A percentile compares a stretch with the other conserved stretches of the same genome.
These are phyloP conservation scores for Motacilla alba DNA, from an alignment of 2,113 vertebrate species.

Conservation along the genomic window DNA sequence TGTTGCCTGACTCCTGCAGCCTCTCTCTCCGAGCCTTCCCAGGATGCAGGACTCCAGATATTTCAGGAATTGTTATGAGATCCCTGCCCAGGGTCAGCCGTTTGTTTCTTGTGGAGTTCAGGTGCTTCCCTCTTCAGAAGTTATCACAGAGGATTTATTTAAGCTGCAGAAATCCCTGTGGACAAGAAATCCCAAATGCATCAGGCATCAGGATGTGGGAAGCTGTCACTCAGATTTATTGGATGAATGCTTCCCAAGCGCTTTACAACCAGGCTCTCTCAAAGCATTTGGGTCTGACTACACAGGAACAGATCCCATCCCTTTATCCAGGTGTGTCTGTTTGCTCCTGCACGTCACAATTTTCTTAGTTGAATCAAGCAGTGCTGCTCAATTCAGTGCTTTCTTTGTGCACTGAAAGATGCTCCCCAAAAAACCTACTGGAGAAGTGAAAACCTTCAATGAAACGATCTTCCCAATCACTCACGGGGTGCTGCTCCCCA, in stretches of 20 bases:
- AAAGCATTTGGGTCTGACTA: neutral
- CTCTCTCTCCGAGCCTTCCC: neutral
- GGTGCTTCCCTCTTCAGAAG: neutral
- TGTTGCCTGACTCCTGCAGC: neutral
- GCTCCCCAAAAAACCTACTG: neutral
- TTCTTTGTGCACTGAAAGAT: neutral
- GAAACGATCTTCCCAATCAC: neutral
- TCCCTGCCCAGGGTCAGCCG: neutral
- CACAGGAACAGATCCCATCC: accelerated
- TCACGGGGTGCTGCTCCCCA: neutral
- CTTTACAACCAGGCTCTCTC: neutral
- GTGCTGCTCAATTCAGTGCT: neutral
- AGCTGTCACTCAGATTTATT: neutral
- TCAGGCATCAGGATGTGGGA: neutral
- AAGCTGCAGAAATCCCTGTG: neutral
- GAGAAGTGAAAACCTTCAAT: neutral
- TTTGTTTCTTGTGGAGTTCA: neutral
- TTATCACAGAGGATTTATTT: neutral
- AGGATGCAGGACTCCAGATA: neutral
- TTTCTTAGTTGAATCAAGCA: neutral
- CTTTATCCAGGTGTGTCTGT: neutral
- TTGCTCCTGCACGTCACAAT: neutral
- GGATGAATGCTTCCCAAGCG: neutral
- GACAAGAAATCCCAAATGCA: neutral
- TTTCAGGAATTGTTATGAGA: too few relatives aligned